A percentile compares a stretch with the other conserved stretches of the same genome.
Conservation (phyloP, 2,797 vertebrate genomes). For the Lithobates sylvaticus region DNA sequence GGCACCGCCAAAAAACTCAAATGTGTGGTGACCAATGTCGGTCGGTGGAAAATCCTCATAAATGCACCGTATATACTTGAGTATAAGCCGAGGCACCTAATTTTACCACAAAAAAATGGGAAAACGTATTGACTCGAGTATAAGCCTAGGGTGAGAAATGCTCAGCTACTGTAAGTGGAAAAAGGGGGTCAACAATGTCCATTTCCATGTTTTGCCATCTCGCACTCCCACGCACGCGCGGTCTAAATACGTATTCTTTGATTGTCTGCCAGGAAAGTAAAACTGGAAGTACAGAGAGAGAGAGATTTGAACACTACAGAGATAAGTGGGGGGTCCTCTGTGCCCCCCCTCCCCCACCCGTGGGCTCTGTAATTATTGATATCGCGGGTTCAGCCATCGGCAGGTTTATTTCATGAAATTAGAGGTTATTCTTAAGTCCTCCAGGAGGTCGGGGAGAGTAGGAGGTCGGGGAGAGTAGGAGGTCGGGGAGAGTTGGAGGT, state of each 20-base stretch:
- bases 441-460: neutral
- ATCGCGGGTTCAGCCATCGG: neutral
- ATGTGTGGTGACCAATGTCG: too few species aligned
- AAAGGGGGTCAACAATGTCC: too few species aligned
- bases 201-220: neutral
- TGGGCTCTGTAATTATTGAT: neutral
- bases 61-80: too few species aligned
- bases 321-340: slow-evolving; percentile 14
- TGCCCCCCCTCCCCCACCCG: neutral
- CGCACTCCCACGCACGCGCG: slow-evolving; percentile 9
- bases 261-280: slow-evolving; percentile 28
- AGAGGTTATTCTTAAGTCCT: slow-evolving; percentile 21
- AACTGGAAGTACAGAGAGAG: neutral
- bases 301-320: neutral
- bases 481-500: too few species aligned
- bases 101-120: too few species aligned
- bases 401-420: neutral
- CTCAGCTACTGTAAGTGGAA: too few species aligned
- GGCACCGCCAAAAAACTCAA: too few species aligned
- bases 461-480: too few species aligned
- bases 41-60: too few species aligned
- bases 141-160: too few species aligned
- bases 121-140: too few species aligned
- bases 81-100: too few species aligned
- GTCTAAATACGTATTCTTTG: slow-evolving; percentile 37